Conservation (phyloP, 2,113 vertebrate species). For the Xiphophorus hellerii region DNA sequence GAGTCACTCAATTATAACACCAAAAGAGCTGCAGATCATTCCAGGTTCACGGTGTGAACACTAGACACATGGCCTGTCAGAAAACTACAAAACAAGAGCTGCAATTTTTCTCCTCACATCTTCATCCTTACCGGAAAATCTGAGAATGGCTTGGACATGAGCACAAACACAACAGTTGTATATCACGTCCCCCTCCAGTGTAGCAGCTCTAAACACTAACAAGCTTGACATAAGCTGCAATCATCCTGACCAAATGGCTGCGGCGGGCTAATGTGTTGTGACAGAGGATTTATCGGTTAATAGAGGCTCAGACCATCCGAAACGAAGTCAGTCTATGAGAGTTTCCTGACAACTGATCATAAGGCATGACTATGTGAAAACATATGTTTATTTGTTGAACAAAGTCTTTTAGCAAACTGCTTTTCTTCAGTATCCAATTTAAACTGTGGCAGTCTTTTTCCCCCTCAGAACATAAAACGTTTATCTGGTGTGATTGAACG, state of each 20-base stretch:
- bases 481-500: neutral
- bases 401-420: too few species aligned
- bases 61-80: neutral
- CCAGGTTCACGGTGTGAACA: slow-evolving; percentile 8
- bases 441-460: neutral
- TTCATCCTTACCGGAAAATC: slow-evolving; percentile 31
- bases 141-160: neutral
- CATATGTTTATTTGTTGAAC: neutral
- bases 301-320: slow-evolving; percentile 45
- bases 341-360: slow-evolving; percentile 15
- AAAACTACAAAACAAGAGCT: slow-evolving; percentile 3
- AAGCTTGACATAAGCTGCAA: slow-evolving; percentile 74
- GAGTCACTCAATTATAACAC: slow-evolving; percentile 6
- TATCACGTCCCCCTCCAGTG: slow-evolving; percentile 50
- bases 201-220: slow-evolving; percentile 71
- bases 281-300: slow-evolving; percentile 71
- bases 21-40: neutral
- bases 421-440: neutral
- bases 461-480: neutral
- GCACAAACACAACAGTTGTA: slow-evolving; percentile 46
- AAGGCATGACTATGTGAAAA: neutral
- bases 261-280: slow-evolving; percentile 69
- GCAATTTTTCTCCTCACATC: slow-evolving; percentile 25
- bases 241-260: slow-evolving; percentile 66
- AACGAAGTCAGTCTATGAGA: slow-evolving; percentile 31